Evolutionary conservation across 2,113 vertebrate species (phyloP).

Genomic region (Cyanistes caeruleus): DNA sequence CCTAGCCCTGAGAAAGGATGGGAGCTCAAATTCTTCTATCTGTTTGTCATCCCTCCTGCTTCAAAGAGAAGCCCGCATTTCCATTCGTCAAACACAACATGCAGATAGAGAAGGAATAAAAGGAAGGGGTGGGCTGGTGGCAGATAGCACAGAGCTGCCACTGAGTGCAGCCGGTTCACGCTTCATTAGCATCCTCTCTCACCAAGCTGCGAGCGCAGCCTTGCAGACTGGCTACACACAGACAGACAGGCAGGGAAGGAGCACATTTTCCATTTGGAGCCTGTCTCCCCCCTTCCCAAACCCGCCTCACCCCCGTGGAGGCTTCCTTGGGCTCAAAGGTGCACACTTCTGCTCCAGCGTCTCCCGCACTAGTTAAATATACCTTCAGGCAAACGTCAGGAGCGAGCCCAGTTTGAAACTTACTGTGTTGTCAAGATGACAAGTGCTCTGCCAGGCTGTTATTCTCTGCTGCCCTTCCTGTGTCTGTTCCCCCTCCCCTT

Average conservation of each 20-base stretch:
- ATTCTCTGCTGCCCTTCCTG: constrained; percentile 20
- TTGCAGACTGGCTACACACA: constrained; percentile 30
- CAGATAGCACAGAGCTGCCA: constrained; percentile 33
- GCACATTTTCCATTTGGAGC: not conserved
- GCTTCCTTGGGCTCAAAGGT: not conserved
- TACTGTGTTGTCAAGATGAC: not conserved
- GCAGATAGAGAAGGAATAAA: not conserved
- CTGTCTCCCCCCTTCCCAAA: not conserved
- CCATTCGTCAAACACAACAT: constrained; percentile 45
- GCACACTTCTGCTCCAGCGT: not conserved
- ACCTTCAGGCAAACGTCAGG: constrained; percentile 33
- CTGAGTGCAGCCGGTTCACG: constrained; percentile 49
- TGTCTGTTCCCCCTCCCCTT: constrained; percentile 4
- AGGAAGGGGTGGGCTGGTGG: constrained; percentile 63
- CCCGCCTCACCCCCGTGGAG: not conserved
- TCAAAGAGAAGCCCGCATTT: constrained; percentile 60
- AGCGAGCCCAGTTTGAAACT: not conserved
- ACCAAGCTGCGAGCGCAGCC: constrained; percentile 50
- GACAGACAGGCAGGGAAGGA: not conserved
- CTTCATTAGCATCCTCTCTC: constrained; percentile 67
- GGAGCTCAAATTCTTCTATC: too few relatives aligned
- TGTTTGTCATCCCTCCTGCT: constrained; percentile 25
- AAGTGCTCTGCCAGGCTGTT: constrained; percentile 33
- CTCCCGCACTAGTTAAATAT: not conserved
- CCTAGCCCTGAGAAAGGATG: not conserved